Conservation (phyloP, 2,888 invertebrate species). For the Temnothorax unifasciatus region DNA sequence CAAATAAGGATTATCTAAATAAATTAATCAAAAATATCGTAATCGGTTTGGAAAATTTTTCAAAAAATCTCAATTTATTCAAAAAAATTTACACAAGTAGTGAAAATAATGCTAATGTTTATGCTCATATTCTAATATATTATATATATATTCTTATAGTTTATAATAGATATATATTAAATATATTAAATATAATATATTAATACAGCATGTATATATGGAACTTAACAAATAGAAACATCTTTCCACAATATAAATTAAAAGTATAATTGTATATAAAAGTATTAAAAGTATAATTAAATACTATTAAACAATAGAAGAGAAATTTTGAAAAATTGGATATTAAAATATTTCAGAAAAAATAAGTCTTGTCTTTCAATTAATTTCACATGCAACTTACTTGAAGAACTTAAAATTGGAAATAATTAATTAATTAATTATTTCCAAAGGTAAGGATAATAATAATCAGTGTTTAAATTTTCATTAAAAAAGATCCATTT, state of each 20-base stretch:
- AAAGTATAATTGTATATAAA: not conserved
- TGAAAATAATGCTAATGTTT: not conserved
- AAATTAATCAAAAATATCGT: not conserved
- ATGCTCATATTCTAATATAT: not conserved
- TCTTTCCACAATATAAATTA: not conserved
- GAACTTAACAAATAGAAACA: not conserved
- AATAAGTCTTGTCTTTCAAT: not conserved
- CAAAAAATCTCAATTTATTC: not conserved
- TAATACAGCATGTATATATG: not conserved
- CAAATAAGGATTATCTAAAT: not conserved
- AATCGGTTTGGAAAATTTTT: not conserved
- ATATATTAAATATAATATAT: not conserved
- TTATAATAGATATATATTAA: no score
- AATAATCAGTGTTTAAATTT: not conserved
- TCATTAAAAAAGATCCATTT: not conserved
- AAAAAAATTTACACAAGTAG: not conserved
- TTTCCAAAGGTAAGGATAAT: not conserved
- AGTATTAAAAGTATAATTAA: not conserved
- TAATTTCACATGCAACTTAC: not conserved
- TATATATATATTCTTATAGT: no score
- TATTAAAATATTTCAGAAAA: not conserved
- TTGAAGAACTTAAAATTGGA: not conserved
- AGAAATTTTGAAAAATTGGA: not conserved
- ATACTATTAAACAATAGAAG: not conserved
- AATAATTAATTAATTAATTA: conserved; percentile 23